Percentiles rank a stretch among this genome's conserved stretches.
Conservation (phyloP, 2,888 invertebrate species). For the Melikaiella ostensackeni region DNA sequence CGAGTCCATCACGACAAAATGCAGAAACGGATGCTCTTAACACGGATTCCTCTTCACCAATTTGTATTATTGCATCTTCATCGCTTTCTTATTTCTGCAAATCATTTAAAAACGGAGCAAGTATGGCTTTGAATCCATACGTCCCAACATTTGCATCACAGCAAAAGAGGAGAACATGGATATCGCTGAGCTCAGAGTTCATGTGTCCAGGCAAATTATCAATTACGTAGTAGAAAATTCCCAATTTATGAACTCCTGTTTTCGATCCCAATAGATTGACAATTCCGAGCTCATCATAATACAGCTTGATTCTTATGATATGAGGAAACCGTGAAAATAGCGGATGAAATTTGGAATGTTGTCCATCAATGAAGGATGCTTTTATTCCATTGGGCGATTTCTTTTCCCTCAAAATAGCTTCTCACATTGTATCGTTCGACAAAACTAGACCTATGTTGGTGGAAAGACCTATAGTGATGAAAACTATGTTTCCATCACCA, state of each 20-base stretch:
- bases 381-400: slow-evolving; percentile 43
- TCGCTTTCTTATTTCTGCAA: too few relatives aligned
- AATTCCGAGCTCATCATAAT: slow-evolving; percentile 55
- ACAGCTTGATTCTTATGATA: slow-evolving; percentile 48
- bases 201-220: too few relatives aligned
- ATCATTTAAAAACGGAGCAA: too few relatives aligned
- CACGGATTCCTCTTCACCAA: too few relatives aligned
- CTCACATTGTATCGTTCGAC: slow-evolving; percentile 38
- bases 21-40: too few relatives aligned
- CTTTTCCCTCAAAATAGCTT: slow-evolving; percentile 45
- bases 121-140: too few relatives aligned
- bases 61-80: too few relatives aligned
- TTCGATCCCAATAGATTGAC: slow-evolving; percentile 54
- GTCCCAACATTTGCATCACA: too few relatives aligned
- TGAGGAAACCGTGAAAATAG: slow-evolving; percentile 44
- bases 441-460: slow-evolving; percentile 47
- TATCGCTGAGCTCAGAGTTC: too few relatives aligned
- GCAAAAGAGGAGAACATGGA: too few relatives aligned
- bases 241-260: slow-evolving; percentile 37
- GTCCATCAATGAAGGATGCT: slow-evolving; percentile 50
- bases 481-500: slow-evolving; percentile 47
- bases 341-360: slow-evolving; percentile 47
- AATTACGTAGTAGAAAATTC: slow-evolving; percentile 37
- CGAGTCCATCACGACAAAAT: too few relatives aligned
- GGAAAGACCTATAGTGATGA: slow-evolving; percentile 50